Percentiles rank a stretch among this genome's conserved stretches.
phyloP scores from a whole-genome alignment of 2,113 vertebrate species.

The Ictidomys tridecemlineatus region DNA sequence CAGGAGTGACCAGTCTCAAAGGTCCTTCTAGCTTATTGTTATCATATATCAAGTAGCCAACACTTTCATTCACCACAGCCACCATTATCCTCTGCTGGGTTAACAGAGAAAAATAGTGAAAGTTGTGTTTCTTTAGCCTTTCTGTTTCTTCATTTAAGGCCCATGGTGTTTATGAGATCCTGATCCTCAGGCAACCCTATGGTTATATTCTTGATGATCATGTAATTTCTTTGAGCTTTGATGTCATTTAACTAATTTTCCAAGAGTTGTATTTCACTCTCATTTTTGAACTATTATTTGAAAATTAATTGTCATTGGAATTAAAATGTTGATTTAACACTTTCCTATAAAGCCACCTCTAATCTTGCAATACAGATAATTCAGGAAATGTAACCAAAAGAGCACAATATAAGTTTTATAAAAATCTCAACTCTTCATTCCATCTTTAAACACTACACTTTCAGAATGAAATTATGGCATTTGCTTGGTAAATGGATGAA shows the following conservation, averaged over 20 bases:
- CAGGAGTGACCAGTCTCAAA: not conserved
- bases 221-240: not conserved
- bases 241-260: not conserved
- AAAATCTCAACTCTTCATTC: not conserved
- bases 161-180: not conserved
- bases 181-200: not conserved
- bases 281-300: not conserved
- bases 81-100: not conserved
- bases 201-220: not conserved
- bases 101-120: not conserved
- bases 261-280: not conserved
- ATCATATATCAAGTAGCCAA: not conserved
- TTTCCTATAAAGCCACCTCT: not conserved
- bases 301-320: slow-evolving; percentile 23
- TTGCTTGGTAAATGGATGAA: too few relatives aligned
- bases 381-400: not conserved
- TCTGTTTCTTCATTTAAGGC: not conserved
- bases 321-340: not conserved
- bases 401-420: not conserved
- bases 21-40: not conserved
- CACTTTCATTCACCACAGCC: not conserved
- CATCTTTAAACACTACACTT: not conserved
- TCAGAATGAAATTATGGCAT: not conserved
- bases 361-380: not conserved
- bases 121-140: not conserved